Conservation (phyloP, 2,113 vertebrate species). For the Chiloscyllium plagiosum region DNA sequence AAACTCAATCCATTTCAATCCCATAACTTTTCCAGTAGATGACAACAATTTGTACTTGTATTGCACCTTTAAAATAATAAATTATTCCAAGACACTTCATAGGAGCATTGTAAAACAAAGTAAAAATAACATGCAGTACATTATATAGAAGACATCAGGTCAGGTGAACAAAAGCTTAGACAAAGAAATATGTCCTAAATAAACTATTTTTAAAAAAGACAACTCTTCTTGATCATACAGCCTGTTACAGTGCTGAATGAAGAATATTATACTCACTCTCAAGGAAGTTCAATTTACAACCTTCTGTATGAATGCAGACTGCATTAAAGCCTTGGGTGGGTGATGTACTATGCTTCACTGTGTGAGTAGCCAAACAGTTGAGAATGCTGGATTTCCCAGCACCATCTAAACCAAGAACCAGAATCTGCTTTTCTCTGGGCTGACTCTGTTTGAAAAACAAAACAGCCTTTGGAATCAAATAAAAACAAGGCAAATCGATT, state of each 20-base stretch:
- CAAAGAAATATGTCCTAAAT: not conserved
- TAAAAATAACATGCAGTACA: not conserved
- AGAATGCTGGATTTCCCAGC: constrained; percentile 84
- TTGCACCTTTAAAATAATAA: too few species aligned
- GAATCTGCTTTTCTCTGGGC: constrained; percentile 66
- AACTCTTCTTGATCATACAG: not conserved
- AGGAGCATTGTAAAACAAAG: not conserved
- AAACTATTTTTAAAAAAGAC: not conserved
- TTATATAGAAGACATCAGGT: not conserved
- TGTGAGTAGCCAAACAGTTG: constrained; percentile 60
- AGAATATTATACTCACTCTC: constrained; percentile 66
- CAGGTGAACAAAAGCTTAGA: not conserved
- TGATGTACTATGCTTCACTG: constrained; percentile 49
- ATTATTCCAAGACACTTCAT: too few species aligned
- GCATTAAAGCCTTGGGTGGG: constrained; percentile 84
- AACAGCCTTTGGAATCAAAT: not conserved
- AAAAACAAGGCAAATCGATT: not conserved
- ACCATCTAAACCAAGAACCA: constrained; percentile 84
- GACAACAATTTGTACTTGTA: not conserved
- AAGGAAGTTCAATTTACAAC: constrained; percentile 75
- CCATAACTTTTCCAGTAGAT: not conserved
- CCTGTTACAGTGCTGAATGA: not conserved
- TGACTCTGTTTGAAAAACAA: constrained; percentile 43
- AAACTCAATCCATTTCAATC: not conserved
- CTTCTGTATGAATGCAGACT: constrained; percentile 59